Base-by-base conservation (phyloP, 2,797 vertebrate species). In the Tenualosa ilisha region DNA sequence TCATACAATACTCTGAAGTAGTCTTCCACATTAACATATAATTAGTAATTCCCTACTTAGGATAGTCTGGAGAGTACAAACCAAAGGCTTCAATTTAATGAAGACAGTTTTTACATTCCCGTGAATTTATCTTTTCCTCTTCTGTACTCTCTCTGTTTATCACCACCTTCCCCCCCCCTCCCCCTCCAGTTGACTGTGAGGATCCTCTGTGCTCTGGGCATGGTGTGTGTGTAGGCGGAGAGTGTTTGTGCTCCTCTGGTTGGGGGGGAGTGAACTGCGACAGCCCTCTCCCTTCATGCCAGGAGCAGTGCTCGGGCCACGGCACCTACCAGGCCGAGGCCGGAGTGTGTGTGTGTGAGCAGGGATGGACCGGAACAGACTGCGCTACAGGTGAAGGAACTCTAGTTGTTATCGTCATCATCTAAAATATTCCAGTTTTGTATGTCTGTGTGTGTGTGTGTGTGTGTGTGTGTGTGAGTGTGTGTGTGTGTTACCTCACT, bases 301-400 rank as follows among this genome's bases (percentile, higher is more conserved):
- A 96, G 91, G 96, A 97, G 79, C 97, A 96, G 86, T 97, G 97
- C 90, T 97, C 97, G 0, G 95, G 96, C 3, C 97, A 97, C 0
- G 97, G 97, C 0, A 94, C 94, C 12, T 96, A 95, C 88, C 93
- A 96, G 31, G 87, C 94, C 81, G 96, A 97, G 0, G 90, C 93
- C 0, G 95, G 95, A 0, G 84, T 92, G 84, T 97, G 97, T 89
- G 96, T 92, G 93, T 97, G 97, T 12, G 96, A 97, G 63, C 94
- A 95, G 0, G 96, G 95, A 85, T 97, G 96, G 96, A 96, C 96
- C 0, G 96, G 97, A 9, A 85, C 95, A 0, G 96, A 97, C 92
- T 97, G 97, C 82, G 96, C 96, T 46, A 95, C 96, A 92, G 97
- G 97, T 97, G 93, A 86, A 75, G 8, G 26, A 46, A 72, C 1